Conservation (phyloP, 2,113 vertebrate genomes). For the Grammomys surdaster region DNA sequence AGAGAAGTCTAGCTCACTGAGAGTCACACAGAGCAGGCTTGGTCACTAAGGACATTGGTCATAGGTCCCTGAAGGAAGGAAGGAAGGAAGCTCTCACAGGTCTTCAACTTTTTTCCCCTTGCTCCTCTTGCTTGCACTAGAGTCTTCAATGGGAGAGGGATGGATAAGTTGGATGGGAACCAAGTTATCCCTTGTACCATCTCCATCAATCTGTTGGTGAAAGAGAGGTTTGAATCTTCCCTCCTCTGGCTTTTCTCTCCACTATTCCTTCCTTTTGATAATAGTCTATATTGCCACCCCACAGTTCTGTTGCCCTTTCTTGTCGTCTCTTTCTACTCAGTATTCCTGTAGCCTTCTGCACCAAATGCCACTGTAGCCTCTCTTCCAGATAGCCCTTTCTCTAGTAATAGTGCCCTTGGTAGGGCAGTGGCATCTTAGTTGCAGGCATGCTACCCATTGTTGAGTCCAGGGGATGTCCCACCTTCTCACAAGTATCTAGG, state of each 20-base stretch:
- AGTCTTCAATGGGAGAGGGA: neutral
- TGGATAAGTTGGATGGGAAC: neutral
- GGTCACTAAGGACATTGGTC: neutral
- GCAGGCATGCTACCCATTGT: neutral
- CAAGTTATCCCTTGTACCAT: too few species aligned
- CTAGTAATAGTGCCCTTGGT: neutral
- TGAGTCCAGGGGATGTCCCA: neutral
- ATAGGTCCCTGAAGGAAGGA: neutral
- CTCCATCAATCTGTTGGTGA: too few species aligned
- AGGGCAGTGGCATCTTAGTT: neutral
- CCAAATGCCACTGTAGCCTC: too few species aligned
- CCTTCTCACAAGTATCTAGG: neutral
- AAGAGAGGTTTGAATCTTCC: neutral
- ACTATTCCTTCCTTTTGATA: neutral
- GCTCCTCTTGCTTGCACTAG: neutral
- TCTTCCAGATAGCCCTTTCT: neutral
- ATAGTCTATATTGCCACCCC: fast-evolving
- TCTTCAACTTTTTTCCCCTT: neutral
- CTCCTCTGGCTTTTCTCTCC: neutral
- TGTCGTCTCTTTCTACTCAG: neutral
- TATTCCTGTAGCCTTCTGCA: too few species aligned
- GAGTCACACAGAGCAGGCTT: constrained; percentile 60
- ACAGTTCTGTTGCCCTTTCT: neutral
- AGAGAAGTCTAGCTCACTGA: constrained; percentile 13
- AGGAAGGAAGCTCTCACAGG: too few species aligned